Conservation (phyloP, 64 coral and sea anemone species). For the Hydrozoanthus tunicans region DNA sequence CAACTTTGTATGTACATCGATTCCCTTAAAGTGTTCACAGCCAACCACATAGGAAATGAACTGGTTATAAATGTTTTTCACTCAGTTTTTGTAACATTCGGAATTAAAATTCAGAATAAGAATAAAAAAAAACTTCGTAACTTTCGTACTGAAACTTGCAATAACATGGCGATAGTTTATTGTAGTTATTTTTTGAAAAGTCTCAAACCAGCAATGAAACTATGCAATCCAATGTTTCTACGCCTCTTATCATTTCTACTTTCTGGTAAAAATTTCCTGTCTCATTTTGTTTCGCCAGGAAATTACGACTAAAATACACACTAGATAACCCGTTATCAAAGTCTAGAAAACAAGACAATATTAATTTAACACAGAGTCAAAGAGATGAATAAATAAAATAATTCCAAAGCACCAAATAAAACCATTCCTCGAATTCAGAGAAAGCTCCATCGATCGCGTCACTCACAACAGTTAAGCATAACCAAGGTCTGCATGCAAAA, state of each 20-base stretch:
- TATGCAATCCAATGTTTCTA: neutral
- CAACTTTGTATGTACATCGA: slow-evolving; percentile 2
- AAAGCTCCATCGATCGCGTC: neutral
- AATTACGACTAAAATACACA: neutral
- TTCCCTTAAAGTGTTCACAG: neutral
- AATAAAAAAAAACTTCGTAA: slow-evolving; percentile 27
- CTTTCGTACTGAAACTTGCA: neutral
- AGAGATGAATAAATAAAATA: neutral
- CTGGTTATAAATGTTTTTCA: neutral
- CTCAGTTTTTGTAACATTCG: neutral
- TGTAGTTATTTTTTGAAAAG: neutral
- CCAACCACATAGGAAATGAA: neutral
- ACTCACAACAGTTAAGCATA: neutral
- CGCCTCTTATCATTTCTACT: neutral
- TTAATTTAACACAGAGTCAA: neutral
- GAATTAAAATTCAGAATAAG: slow-evolving; percentile 2
- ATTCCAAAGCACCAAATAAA: neutral
- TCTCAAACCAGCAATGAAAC: neutral
- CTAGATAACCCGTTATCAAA: neutral
- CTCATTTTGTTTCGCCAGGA: slow-evolving; percentile 1
- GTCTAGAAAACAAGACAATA: neutral
- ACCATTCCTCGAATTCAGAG: neutral
- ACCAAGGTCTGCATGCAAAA: neutral
- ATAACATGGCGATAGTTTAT: neutral
- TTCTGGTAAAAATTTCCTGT: neutral